These are phyloP conservation scores for Bellardia bayeri DNA, from an alignment of 2,888 invertebrate species.

Conservation along the genomic window DNA sequence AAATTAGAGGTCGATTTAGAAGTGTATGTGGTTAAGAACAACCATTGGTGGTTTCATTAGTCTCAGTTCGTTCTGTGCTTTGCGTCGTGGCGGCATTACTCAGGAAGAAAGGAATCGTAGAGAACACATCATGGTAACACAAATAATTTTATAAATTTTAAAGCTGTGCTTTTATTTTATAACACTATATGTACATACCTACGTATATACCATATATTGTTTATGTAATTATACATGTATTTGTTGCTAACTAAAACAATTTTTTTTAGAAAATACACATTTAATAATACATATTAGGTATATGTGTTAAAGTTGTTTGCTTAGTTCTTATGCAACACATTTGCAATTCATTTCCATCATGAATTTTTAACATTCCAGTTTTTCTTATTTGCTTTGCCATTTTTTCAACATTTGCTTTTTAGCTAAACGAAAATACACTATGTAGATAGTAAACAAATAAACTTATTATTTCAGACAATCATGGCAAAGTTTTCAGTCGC, in stretches of 20 bases:
- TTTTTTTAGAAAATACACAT: background rate
- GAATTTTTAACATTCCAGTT: conserved; percentile 20
- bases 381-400: conserved; percentile 30
- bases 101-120: conserved; percentile 78
- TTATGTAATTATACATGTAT: background rate
- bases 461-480: background rate
- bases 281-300: background rate
- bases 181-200: background rate
- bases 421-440: background rate
- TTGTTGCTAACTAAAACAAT: background rate
- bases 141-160: background rate
- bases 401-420: conserved; percentile 8
- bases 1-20: conserved; percentile 48
- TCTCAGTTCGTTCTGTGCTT: conserved; percentile 81
- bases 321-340: conserved; percentile 62
- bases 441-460: background rate
- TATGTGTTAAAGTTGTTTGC: conserved; percentile 18
- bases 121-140: conserved; percentile 81
- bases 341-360: conserved; percentile 17
- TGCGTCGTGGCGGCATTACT: conserved; percentile 83
- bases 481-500: background rate
- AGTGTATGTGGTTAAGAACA: conserved; percentile 65
- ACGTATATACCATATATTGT: background rate
- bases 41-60: conserved; percentile 79
- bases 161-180: background rate